A percentile compares a stretch with the other conserved stretches of the same genome.
Evolutionary conservation across 1,140 invertebrate species (phyloP).

Genomic region (Phymastichus coffea): DNA sequence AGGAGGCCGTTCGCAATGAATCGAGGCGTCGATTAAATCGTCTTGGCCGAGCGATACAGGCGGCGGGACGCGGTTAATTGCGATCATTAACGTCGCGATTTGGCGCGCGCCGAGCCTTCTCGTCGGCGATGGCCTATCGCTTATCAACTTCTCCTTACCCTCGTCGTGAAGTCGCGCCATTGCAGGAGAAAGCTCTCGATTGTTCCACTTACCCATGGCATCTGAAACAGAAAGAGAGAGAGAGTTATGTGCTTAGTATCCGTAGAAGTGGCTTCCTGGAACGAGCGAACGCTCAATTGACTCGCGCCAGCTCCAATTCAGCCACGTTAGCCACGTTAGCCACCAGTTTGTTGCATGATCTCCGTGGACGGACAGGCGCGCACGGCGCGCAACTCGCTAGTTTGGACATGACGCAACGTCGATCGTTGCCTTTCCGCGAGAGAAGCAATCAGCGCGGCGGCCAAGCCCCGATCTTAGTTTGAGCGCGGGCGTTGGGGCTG

Average conservation of each 20-base stretch:
- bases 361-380: too few relatives aligned
- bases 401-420: too few relatives aligned
- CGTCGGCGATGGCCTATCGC: not conserved
- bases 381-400: too few relatives aligned
- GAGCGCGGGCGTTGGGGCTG: too few relatives aligned
- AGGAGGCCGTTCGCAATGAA: constrained; percentile 2
- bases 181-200: constrained; percentile 8
- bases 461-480: too few relatives aligned
- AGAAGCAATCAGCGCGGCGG: too few relatives aligned
- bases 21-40: constrained; percentile 28
- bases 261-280: too few relatives aligned
- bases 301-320: too few relatives aligned
- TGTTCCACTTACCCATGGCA: constrained; percentile 54
- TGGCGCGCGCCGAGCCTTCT: not conserved
- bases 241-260: constrained; percentile 13
- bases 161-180: not conserved
- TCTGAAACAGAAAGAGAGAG: constrained; percentile 53
- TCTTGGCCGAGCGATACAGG: constrained; percentile 4
- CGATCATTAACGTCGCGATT: constrained; percentile 34
- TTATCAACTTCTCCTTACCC: constrained; percentile 7
- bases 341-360: too few relatives aligned
- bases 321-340: too few relatives aligned
- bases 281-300: too few relatives aligned
- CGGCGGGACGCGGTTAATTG: constrained; percentile 36
- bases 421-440: too few relatives aligned